Evolutionary conservation across 2,888 invertebrate genomes (phyloP).

Genomic region (Pollenia griseotomentosa): DNA sequence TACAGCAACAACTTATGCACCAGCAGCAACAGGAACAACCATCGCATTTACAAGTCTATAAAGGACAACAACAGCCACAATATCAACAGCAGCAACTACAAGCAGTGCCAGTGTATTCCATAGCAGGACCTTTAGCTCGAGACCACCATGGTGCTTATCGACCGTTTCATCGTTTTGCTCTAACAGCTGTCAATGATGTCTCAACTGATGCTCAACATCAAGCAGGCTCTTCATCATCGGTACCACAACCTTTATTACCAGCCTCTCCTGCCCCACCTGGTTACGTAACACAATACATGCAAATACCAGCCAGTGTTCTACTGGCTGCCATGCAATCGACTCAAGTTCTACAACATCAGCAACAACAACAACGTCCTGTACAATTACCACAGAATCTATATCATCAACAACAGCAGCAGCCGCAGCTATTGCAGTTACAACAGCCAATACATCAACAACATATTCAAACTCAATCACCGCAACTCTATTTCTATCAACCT

Average conservation of each 20-base stretch:
- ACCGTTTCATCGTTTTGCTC: conserved; percentile 74
- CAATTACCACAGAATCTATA: conserved; percentile 30
- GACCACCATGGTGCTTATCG: conserved; percentile 79
- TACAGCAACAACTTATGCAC: conserved; percentile 77
- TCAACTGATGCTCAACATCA: conserved; percentile 70
- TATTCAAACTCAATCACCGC: conserved; percentile 44
- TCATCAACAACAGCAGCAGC: conserved; percentile 62
- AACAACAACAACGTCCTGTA: conserved; percentile 31
- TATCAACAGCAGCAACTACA: conserved; percentile 58
- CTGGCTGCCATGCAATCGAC: conserved; percentile 75
- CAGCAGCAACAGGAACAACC: conserved; percentile 74
- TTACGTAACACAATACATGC: conserved; percentile 76
- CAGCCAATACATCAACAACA: conserved; percentile 54
- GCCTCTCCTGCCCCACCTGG: conserved; percentile 60
- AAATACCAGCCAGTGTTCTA: conserved; percentile 77
- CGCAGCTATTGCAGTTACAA: conserved; percentile 53
- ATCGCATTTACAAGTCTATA: conserved; percentile 45
- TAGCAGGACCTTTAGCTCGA: conserved; percentile 78
- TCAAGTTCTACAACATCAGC: conserved; percentile 70
- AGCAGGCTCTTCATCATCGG: background rate
- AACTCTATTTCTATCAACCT: conserved; percentile 56
- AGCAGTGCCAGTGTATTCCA: conserved; percentile 54
- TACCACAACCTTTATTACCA: conserved; percentile 27
- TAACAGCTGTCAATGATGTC: conserved; percentile 54
- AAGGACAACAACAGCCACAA: conserved; percentile 60